Evolutionary conservation across 2,888 invertebrate species (phyloP), one percentile per base, ranked within the genome.

Genomic region (Polyommatus icarus): DNA sequence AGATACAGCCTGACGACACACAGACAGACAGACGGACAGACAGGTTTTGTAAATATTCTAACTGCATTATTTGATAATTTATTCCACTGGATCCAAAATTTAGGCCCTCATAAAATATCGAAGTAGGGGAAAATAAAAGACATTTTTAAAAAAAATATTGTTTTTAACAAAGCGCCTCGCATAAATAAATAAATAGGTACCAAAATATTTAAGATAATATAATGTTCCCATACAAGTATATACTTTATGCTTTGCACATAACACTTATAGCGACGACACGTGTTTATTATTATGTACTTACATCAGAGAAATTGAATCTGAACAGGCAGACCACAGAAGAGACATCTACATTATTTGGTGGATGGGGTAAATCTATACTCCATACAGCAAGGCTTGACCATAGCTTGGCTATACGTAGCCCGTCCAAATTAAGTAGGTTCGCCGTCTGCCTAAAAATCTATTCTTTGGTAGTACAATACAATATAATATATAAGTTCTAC

Each of bases 161-260:
- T 90, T 89, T 88, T 91, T 91, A 91, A 91, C 91, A 92, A 92
- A 92, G 92, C 92, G 83, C 86, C 87, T 86, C 82, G 72, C 72
- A 77, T 85, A n/a, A n/a, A n/a, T n/a, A n/a, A n/a, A n/a, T n/a
- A n/a, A n/a, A n/a, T n/a, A n/a, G n/a, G n/a, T n/a, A 80, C 83
- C 84, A 80, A 81, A 81, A 81, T 83, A 84, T 84, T 81, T 83
- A 82, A 84, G 83, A 85, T 82, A 80, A 85, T 82, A 80, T 78
- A 80, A n/a, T n/a, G n/a, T 78, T 83, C 82, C 78, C 79, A 78
- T 80, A 79, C 79, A 77, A 67, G 29, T 78, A 61, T 32, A 77
- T 73, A 78, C 78, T 78, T 57, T 72, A 77, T 77, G 77, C 71
- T 50, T 71, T 77, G 71, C 67, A 76, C 73, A 77, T 78, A 76